Base-by-base conservation (phyloP, 2,888 invertebrate species). In the Neelides folsomi region DNA sequence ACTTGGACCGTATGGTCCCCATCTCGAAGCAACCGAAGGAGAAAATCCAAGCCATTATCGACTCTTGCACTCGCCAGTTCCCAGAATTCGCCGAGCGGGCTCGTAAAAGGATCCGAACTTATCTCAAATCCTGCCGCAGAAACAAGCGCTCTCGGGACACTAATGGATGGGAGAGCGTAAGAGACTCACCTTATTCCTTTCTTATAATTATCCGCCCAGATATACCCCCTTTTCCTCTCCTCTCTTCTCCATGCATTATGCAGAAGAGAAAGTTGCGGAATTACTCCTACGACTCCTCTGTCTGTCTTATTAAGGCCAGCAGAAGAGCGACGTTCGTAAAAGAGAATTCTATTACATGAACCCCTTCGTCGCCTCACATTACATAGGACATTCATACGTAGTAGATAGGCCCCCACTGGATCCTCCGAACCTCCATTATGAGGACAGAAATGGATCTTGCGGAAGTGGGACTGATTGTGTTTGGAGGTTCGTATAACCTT, bases 21-120 rank as follows among this genome's bases (percentile, higher is more conserved):
- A 94, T 94, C 68, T 93, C 93, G 49, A 92, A 94, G 70, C 94
- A 94, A 73, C 94, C 94, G 8, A 94, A 94, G 70, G 94, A 94
- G 71, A 94, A 94, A 75, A 90, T 94, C 64, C 93, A 94, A 69
- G 94, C 93, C 16, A 94, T 94, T 69, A 89, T 94, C 59, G 94
- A 94, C 71, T 93, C 93, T 16, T 94, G 94, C 74, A 88, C 92
- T 57, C 77, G 94, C 65, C 94, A 94, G 75, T 94, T 94, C 70
- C 93, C 94, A 54, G 94, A 94, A 73, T 93, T 93, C 68, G 89
- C 90, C 54, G 92, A 93, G 70, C 79, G 94, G 54, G 90, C 94
- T 54, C 79, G 94, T 63, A 94, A 94, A 73, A 77, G 94, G 60
- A 92, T 94, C 69, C 77, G 94, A 63, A 94, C 94, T 51, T 94